Evolutionary conservation across 2,797 vertebrate species (phyloP).

Genomic region (Nasua narica): DNA sequence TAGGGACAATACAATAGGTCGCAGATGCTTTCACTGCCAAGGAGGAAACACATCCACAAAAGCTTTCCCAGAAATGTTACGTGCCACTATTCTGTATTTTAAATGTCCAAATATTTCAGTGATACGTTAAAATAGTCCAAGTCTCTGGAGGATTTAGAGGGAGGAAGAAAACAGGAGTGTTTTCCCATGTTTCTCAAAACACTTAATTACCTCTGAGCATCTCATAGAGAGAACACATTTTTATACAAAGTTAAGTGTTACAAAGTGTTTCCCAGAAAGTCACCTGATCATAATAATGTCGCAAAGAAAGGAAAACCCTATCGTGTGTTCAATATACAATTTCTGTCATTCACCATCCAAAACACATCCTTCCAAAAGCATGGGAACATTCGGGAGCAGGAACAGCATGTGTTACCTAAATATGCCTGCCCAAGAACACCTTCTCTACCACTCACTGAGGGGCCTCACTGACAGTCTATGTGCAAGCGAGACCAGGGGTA

Average conservation of each 20-base stretch:
- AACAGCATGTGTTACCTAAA: neutral
- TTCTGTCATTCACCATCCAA: neutral
- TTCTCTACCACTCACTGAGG: neutral
- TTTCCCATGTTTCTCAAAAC: neutral
- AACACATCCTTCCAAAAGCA: neutral
- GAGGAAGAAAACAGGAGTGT: neutral
- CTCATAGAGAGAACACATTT: neutral
- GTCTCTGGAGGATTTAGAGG: neutral
- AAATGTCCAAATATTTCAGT: neutral
- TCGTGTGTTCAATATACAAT: neutral
- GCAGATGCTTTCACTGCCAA: neutral
- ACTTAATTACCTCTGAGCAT: neutral
- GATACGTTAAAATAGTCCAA: neutral
- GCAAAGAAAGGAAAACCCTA: neutral
- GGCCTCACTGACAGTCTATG: neutral
- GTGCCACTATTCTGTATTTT: neutral
- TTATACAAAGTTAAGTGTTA: neutral
- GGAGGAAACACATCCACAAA: neutral
- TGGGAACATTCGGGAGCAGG: neutral
- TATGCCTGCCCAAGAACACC: neutral
- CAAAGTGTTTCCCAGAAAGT: neutral
- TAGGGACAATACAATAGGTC: neutral
- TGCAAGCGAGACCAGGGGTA: neutral
- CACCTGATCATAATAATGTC: neutral
- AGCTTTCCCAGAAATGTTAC: neutral